phyloP scores from a whole-genome alignment of 1,140 invertebrate genomes.

The Drosophila seguyi region DNA sequence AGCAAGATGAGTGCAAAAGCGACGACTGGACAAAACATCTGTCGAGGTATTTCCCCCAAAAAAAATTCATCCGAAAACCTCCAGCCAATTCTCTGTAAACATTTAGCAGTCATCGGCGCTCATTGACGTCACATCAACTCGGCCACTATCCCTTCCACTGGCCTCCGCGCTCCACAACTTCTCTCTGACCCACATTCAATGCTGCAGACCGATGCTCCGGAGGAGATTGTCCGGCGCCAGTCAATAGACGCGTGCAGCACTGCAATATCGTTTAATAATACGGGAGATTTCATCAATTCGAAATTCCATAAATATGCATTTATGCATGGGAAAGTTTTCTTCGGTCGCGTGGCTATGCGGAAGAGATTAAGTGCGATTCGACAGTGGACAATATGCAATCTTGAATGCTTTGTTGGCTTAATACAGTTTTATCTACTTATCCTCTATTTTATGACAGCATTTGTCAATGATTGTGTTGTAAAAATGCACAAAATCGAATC shows the following conservation, averaged over 20 bases:
- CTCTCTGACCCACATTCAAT: conserved; percentile 58
- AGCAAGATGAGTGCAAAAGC: conserved; percentile 16
- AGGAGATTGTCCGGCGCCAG: conserved; percentile 8
- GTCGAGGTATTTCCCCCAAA: conserved; percentile 65
- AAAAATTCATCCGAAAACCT: conserved; percentile 69
- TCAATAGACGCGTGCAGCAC: conserved; percentile 1
- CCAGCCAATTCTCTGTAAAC: conserved; percentile 39
- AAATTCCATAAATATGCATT: conserved; percentile 54
- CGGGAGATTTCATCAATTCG: conserved; percentile 29
- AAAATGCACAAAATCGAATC: neutral
- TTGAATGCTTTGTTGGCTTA: neutral
- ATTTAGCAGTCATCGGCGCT: conserved; percentile 9
- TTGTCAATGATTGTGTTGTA: neutral
- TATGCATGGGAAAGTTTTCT: conserved; percentile 55
- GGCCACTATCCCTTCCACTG: conserved; percentile 20
- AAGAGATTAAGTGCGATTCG: conserved; percentile 22
- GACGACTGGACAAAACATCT: conserved; percentile 21
- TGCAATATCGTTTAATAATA: conserved; percentile 30
- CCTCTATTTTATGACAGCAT: neutral
- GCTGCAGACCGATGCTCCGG: conserved; percentile 2
- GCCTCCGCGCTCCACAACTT: neutral
- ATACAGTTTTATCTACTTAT: neutral
- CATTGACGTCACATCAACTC: conserved; percentile 57
- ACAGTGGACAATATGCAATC: conserved; percentile 1
- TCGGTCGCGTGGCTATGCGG: conserved; percentile 27